Evolutionary conservation across 2,888 invertebrate genomes (phyloP), one percentile per base, ranked within the genome.

Genomic region (Eristalis intricaria): DNA sequence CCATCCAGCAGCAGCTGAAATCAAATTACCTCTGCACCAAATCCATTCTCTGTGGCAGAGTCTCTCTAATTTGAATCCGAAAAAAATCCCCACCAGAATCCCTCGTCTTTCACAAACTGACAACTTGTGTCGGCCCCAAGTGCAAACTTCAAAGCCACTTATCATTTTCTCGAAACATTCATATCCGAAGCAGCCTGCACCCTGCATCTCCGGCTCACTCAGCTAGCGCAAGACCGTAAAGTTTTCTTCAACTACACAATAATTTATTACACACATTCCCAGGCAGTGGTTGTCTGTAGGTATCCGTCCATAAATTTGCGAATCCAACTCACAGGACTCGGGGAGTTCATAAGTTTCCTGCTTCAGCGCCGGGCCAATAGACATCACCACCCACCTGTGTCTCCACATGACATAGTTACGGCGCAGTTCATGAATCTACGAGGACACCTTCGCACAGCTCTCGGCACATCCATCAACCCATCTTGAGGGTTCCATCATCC

Each of bases 121-220:
- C 80, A 80, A 76, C 75, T 71, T 84, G 75, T 80, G 71, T 71
- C 75, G 71, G 43, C 58, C 75, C 75, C 76, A 71, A 80, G 81
- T 68, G 81, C 65, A 76, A 76, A 85, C 84, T 85, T 85, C 81
- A 80, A 58, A 80, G 71, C 80, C 76, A 85, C 84, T 85, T 81
- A 81, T 85, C 84, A 85, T 74, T 74, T 85, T 81, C 76, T 81
- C 71, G 43, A 81, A 68, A 66, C 80, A 81, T 85, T 85, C 84
- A 81, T 76, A 85, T 76, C 63, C 80, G 56, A 71, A 35, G 56
- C 60, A 32, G 43, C 35, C 10, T 4, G 11, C 82, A 38, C 58
- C 38, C 58, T 4, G 5, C 32, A 4, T 1, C 32, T 1, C 32
- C 32, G 10, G 1, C 32, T 4, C 32, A 5, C 40, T 58, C 1